Evolutionary conservation across 2,113 vertebrate species (phyloP), one percentile per base, ranked within the genome.

Genomic region (Odontophorus gujanensis): DNA sequence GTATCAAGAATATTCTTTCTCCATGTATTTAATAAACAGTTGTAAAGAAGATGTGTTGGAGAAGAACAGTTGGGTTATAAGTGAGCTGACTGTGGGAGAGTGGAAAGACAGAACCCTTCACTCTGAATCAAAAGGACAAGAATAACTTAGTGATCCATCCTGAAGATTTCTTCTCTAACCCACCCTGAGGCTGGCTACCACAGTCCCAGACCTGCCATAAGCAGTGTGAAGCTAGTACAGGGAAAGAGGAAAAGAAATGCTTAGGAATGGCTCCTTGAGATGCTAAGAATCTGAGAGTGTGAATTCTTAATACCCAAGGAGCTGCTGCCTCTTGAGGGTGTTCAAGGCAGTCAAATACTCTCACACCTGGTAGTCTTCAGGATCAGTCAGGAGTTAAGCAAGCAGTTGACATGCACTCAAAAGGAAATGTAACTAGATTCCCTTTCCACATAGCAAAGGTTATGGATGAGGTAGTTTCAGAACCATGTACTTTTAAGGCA

Each of bases 31-130:
- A 55, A 59, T 20, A 61, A 61, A 30, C 5, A 77, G 18, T 5
- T 1, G 0, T 4, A n/a, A 57, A 85, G 51, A 80, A 80, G 36
- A 26, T 40, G 5, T 3, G 9, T 50, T 28, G 3, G 8, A 12
- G 14, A 40, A 65, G 43, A 11, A 36, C 12, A 62, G 16, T 19
- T 22, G 34, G 4, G 16, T 43, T 36, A 45, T 15, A 71, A 36
- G 22, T 34, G 59, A 28, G 13, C 8, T 2, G 3, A 13, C 3
- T 0, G 0, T 9, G 7, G 4, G 6, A 55, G 36, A 48, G 9
- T 18, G 9, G 16, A 10, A 72, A 53, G 61, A 20, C 21, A 84
- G 13, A 72, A 3, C 40, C 34, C 7, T 8, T 65, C 19, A 45
- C 36, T 61, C 14, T 47, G 12, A 68, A 21, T 0, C 2, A 85